Conservation (phyloP, 2,113 vertebrate genomes). For the Xerus inauris region DNA sequence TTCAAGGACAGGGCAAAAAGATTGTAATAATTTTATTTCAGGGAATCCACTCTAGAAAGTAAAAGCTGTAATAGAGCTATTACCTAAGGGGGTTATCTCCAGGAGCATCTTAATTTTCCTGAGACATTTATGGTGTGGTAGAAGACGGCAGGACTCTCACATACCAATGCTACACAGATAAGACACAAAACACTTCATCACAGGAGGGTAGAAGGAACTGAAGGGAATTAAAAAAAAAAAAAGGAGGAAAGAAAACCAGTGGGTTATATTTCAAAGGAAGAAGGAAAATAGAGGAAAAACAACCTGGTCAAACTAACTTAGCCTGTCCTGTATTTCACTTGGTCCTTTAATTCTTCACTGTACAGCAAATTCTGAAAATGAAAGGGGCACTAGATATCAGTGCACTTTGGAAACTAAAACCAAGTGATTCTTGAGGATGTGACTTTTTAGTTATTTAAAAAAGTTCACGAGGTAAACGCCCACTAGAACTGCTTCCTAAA, state of each 20-base stretch:
- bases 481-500: not conserved
- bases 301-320: not conserved
- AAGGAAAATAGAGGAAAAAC: not conserved
- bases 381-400: not conserved
- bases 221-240: not conserved
- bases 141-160: not conserved
- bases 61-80: slow-evolving; percentile 50
- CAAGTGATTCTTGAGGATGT: not conserved
- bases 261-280: not conserved
- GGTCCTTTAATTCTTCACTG: not conserved
- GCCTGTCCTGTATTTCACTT: not conserved
- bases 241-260: not conserved
- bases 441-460: not conserved
- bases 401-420: slow-evolving; percentile 20
- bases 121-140: not conserved
- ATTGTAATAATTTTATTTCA: slow-evolving; percentile 34
- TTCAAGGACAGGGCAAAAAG: slow-evolving; percentile 48
- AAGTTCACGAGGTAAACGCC: not conserved
- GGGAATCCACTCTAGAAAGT: slow-evolving; percentile 1
- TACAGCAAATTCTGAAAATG: not conserved
- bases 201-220: not conserved
- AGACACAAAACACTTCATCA: not conserved
- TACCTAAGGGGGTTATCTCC: not conserved
- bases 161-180: slow-evolving; percentile 6
- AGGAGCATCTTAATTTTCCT: slow-evolving; percentile 35